Evolutionary conservation across 2,113 vertebrate species (phyloP).

Genomic region (Pelvicachromis taeniatus): DNA sequence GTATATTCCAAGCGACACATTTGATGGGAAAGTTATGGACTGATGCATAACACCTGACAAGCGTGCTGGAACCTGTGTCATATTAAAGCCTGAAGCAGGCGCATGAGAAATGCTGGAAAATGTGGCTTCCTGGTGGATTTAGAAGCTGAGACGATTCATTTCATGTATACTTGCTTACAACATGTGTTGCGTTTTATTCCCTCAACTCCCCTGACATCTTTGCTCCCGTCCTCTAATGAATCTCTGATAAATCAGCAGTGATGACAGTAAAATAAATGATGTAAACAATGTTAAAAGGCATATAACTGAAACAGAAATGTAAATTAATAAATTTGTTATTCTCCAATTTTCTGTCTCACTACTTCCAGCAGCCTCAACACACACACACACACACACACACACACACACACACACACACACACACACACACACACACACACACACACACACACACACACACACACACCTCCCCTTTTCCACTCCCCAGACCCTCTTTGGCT

Average conservation of each 20-base stretch:
- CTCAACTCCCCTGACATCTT: background rate
- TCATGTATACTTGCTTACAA: slow-evolving; percentile 6
- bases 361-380: background rate
- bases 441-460: background rate
- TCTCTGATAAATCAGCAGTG: background rate
- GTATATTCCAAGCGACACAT: slow-evolving; percentile 45
- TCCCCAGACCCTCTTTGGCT: slow-evolving; percentile 46
- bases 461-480: background rate
- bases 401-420: background rate
- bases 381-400: background rate
- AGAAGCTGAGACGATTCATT: slow-evolving; percentile 12
- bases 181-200: background rate
- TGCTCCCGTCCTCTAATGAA: background rate
- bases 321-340: background rate
- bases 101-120: background rate
- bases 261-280: background rate
- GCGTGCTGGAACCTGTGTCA: slow-evolving; percentile 21
- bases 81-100: slow-evolving; percentile 9
- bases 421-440: background rate
- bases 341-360: background rate
- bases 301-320: background rate
- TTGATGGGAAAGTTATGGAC: slow-evolving; percentile 40
- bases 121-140: slow-evolving; percentile 26
- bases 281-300: background rate
- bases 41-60: slow-evolving; percentile 45